Evolutionary conservation across 2,797 vertebrate genomes (phyloP), one percentile per base, ranked within the genome.

Genomic region (Ctenopoma multispine): DNA sequence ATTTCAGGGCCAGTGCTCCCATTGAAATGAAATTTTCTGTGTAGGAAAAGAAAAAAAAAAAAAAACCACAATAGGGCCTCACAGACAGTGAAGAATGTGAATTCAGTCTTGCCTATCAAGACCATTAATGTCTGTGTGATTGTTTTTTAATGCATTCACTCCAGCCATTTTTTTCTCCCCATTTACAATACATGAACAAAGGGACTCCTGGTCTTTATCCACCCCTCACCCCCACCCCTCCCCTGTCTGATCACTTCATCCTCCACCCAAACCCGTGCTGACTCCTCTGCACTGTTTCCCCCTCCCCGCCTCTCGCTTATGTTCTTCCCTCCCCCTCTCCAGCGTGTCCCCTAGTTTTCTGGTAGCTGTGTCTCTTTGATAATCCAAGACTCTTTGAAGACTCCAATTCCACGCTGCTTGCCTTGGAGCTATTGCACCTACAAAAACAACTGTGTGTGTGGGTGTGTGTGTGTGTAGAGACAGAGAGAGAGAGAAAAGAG

Each of bases 331-430:
- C 88, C 86, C 87, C 84, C 83, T 89, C 84, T 83, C 78, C 72
- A 78, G 80, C 47, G 83, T 90, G 91, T 92, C 91, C 91, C 90
- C 92, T 92, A 88, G 83, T 91, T 90, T 93, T 93, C 91, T 91
- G 91, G 90, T 92, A 90, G 91, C 91, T 88, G 91, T 93, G 92
- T 93, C 92, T 93, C 92, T 92, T 93, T 93, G 92, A 93, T 93
- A 93, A 93, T 92, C 91, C 91, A 87, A 92, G 91, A 90, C 87
- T 91, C 91, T 92, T 93, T 93, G 92, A 93, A 93, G 92, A 92
- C 91, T 92, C 91, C 89, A 90, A 92, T 92, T 92, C 90, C 90
- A 92, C 85, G 87, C 91, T 91, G 87, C 89, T 92, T 92, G 91
- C 91, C 92, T 93, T 75, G 84, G 81, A 92, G 91, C 91, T 89